Conservation (phyloP, 2,113 vertebrate species). For the Anoplopoma fimbria region DNA sequence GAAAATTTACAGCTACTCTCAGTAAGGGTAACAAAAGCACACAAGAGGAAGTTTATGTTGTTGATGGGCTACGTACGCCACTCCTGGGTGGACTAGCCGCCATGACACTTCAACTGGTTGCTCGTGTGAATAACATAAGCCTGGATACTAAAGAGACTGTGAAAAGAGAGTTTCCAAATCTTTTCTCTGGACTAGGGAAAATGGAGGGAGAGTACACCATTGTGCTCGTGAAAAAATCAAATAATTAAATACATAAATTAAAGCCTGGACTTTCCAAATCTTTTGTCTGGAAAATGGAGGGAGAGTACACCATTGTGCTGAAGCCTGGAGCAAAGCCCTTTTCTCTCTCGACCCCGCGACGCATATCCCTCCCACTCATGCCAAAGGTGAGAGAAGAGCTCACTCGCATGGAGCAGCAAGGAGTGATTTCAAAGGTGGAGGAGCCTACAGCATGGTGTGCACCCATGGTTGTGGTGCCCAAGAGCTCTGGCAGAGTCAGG, state of each 20-base stretch:
- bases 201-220: background rate
- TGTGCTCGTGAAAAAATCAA: no score
- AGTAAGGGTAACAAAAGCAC: no score
- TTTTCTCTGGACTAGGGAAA: background rate
- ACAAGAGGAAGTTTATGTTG: background rate
- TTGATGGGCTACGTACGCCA: background rate
- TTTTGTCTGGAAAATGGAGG: no score
- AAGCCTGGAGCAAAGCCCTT: background rate
- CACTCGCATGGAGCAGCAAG: background rate
- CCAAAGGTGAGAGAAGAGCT: background rate
- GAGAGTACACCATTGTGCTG: background rate
- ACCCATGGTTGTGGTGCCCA: background rate
- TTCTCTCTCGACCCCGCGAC: background rate
- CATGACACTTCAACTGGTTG: background rate
- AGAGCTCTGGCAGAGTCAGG: background rate
- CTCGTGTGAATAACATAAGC: no score
- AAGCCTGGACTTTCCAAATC: no score
- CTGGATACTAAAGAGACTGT: no score
- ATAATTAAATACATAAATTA: no score
- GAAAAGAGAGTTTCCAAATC: no score
- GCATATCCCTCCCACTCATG: background rate
- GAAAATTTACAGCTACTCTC: no score
- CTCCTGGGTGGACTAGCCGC: background rate
- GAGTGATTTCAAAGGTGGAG: background rate
- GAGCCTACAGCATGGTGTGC: background rate